Conservation (phyloP, 2,113 vertebrate species). For the Regulus satrapa region DNA sequence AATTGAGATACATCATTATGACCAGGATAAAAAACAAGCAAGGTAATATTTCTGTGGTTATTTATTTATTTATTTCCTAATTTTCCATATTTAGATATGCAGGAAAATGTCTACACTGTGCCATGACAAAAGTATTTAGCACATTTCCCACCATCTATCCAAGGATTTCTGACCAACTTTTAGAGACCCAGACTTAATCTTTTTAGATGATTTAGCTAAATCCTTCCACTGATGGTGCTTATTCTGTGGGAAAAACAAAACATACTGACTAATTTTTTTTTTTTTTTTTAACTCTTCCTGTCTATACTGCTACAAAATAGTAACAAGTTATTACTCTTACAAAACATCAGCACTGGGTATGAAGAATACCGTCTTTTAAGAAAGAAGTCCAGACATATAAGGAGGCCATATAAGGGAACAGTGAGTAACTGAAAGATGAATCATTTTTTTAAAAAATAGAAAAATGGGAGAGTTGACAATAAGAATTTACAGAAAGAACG, state of each 20-base stretch:
- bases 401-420: neutral
- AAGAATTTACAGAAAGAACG: conserved; percentile 9
- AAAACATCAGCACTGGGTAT: neutral
- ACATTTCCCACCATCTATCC: neutral
- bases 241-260: neutral
- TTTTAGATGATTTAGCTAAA: neutral
- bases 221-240: neutral
- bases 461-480: neutral
- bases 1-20: neutral
- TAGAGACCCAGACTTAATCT: neutral
- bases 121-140: neutral
- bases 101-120: neutral
- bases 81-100: neutral
- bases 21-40: neutral
- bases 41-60: neutral
- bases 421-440: neutral
- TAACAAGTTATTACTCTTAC: neutral
- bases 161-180: neutral
- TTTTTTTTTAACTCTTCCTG: no score
- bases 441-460: neutral
- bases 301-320: neutral
- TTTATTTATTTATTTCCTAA: neutral
- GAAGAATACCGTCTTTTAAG: neutral
- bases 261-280: neutral
- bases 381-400: neutral